These are phyloP conservation scores for Squalus acanthias DNA, from an alignment of 2,797 vertebrate species.

Conservation along the genomic window DNA sequence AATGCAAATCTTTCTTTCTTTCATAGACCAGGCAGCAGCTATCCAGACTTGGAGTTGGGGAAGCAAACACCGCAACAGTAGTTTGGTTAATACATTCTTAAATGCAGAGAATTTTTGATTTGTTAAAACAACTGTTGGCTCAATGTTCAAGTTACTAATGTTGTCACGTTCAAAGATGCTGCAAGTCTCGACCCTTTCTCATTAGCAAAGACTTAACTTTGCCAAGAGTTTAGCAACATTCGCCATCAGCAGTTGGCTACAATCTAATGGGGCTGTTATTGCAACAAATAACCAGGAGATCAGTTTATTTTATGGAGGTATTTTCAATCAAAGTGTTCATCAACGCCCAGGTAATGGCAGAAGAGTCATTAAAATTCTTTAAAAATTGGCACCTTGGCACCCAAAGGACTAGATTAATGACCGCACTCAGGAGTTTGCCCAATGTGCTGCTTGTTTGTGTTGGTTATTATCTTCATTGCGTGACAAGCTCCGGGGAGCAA, in stretches of 20 bases:
- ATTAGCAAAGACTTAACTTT: not conserved
- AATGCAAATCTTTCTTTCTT: not conserved
- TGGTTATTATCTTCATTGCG: slow-evolving; percentile 47
- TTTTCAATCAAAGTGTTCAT: slow-evolving; percentile 49
- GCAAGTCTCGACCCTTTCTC: not conserved
- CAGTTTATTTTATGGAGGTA: slow-evolving; percentile 43
- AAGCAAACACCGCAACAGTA: not conserved
- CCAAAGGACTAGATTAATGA: slow-evolving; percentile 44
- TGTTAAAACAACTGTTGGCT: not conserved
- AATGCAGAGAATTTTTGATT: not conserved
- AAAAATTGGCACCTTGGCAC: slow-evolving; percentile 43
- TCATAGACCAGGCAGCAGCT: not conserved
- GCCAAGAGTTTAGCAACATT: not conserved
- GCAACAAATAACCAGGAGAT: slow-evolving; percentile 46
- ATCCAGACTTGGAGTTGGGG: not conserved
- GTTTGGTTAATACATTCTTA: not conserved
- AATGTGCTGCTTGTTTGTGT: slow-evolving; percentile 40
- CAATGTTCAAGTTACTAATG: not conserved
- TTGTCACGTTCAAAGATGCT: not conserved
- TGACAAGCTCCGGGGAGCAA: slow-evolving; percentile 42
- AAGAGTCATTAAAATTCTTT: slow-evolving; percentile 43
- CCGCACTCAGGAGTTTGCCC: slow-evolving; percentile 43
- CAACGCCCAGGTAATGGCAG: slow-evolving; percentile 42
- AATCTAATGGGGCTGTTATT: not conserved
- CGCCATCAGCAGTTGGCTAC: not conserved